Evolutionary conservation across 1,140 invertebrate genomes (phyloP).

Genomic region (Eurytemora carolleeae): DNA sequence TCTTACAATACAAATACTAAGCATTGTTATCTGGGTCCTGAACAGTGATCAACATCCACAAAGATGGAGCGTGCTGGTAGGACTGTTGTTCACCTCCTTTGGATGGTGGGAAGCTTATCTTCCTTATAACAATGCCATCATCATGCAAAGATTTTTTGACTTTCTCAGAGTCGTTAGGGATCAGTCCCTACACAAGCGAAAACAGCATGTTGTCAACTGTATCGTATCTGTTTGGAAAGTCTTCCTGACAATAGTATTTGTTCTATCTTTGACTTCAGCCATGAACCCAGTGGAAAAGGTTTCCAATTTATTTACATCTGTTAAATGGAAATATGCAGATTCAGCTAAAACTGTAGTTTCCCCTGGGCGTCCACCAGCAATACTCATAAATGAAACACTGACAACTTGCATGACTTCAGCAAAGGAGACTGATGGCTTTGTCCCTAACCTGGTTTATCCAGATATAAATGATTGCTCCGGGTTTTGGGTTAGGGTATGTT

Average conservation of each 20-base stretch:
- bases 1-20: neutral
- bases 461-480: neutral
- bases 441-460: neutral
- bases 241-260: neutral
- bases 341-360: neutral
- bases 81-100: conserved; percentile 60
- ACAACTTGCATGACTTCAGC: neutral
- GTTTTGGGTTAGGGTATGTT: neutral
- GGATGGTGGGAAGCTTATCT: conserved; percentile 63
- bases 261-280: neutral
- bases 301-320: neutral
- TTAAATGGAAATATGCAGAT: neutral
- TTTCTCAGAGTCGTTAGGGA: neutral
- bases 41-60: neutral
- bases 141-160: neutral
- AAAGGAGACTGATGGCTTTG: no score
- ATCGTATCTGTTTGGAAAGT: neutral
- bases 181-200: neutral
- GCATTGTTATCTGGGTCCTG: neutral
- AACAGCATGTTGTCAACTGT: neutral
- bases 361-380: neutral
- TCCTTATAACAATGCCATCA: neutral
- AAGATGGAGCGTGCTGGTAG: conserved; percentile 40
- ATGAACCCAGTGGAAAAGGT: neutral
- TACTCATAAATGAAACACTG: neutral